Base-by-base conservation (phyloP, 2,888 invertebrate genomes). In the Machimus atricapillus region DNA sequence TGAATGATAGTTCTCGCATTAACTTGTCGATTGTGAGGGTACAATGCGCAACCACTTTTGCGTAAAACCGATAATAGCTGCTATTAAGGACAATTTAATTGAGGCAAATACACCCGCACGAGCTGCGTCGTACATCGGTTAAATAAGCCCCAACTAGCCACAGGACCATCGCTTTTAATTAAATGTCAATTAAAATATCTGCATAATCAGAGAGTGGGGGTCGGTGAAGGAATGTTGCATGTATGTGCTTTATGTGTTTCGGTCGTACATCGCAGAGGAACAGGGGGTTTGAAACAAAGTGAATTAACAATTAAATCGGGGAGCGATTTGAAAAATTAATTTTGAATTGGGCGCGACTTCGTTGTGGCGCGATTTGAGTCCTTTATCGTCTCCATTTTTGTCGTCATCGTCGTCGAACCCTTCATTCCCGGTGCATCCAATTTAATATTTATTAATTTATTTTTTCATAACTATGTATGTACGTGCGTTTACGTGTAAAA, bases 401-500 rank as follows among this genome's bases (percentile, higher is more conserved):
- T 46, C 43, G 16, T 46, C 43, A 12, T 43, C 43, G 43, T 46
- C 40, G 34, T 23, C 76, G 40, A 37, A 76, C 76, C n/a, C 74
- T 73, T 85, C 74, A 85, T 85, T 85, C 66, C 8, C 4, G 85
- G 40, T 43, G 74, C 73, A n/a, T 46, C 31, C 46, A 82, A 23
- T 85, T 66, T 66, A 73, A 85, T 82, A 37, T 82, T 46, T 46
- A 46, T 46, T 46, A 9, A 40, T 40, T 37, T 8, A 1, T 46
- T 46, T 46, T 74, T 40, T 82, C 82, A 52, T 82, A 82, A 82
- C 82, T 82, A 82, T 82, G 58, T 58, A 58, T 66, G 82, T 82
- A 82, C 82, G 79, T 79, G 79, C 79, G 52, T 79, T 78, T 79
- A 79, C 79, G 82, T 82, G 82, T 82, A 82, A 82, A 82, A 82